phyloP scores from a whole-genome alignment of 2,797 vertebrate genomes.

The Pseudomugil gertrudae region DNA sequence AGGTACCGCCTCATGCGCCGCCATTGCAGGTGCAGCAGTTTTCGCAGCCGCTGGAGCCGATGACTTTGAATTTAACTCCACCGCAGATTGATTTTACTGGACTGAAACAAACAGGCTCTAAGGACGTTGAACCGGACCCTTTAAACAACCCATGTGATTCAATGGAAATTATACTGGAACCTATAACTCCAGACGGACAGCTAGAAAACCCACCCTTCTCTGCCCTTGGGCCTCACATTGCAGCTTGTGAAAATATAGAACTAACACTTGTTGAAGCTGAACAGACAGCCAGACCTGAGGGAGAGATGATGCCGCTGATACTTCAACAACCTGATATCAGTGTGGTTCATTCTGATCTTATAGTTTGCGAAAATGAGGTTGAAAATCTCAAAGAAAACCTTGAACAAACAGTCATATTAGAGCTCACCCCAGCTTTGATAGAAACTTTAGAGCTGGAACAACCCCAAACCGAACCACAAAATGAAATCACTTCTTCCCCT shows the following conservation, averaged over 20 bases:
- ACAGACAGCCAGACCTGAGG: slow-evolving; percentile 29
- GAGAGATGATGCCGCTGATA: slow-evolving; percentile 44
- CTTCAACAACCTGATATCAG: slow-evolving; percentile 38
- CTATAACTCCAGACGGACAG: slow-evolving; percentile 74
- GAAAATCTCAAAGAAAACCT: slow-evolving; percentile 51
- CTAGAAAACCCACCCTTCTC: slow-evolving; percentile 63
- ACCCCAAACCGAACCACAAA: slow-evolving; percentile 49
- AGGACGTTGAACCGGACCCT: slow-evolving; percentile 27
- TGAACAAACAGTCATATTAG: slow-evolving; percentile 72
- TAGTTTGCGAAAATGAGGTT: slow-evolving; percentile 53
- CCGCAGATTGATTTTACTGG: slow-evolving; percentile 61
- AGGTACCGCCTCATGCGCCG: slow-evolving; percentile 72
- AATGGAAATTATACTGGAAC: slow-evolving; percentile 76
- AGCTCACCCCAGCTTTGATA: slow-evolving; percentile 70
- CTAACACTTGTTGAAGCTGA: slow-evolving; percentile 49
- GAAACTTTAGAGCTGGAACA: slow-evolving; percentile 70
- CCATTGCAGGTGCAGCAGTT: slow-evolving; percentile 68
- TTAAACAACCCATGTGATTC: slow-evolving; percentile 46
- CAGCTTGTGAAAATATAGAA: slow-evolving; percentile 45
- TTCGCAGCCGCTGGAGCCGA: slow-evolving; percentile 47
- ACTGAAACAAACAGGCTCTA: slow-evolving; percentile 42
- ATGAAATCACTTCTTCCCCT: slow-evolving; percentile 47
- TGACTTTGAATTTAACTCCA: slow-evolving; percentile 43
- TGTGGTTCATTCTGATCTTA: slow-evolving; percentile 30
- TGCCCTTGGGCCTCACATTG: slow-evolving; percentile 48